Evolutionary conservation across 2,888 invertebrate genomes (phyloP), one percentile per base, ranked within the genome.

Genomic region (Homarus gammarus): DNA sequence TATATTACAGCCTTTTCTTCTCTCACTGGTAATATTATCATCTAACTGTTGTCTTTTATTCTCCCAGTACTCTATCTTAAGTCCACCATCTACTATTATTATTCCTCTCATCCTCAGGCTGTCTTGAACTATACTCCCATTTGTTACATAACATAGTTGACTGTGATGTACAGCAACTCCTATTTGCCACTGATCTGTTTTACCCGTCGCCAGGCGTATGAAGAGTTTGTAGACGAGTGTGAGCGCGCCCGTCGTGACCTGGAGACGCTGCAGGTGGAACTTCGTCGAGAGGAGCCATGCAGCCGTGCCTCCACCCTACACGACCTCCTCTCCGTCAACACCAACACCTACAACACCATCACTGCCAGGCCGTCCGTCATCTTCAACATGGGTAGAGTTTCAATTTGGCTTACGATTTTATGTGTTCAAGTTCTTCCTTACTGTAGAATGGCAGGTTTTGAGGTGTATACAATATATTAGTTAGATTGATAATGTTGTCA

Each of bases 221-320:
- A 97, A 93, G 95, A 96, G 93, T 96, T 96, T 93, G 94, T 95
- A 92, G 95, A 95, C 91, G 95, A 96, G 92, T 95, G 95, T 85
- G 94, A 95, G 83, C 94, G 95, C 70, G 95, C 95, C 0, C 93
- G 96, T 44, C 94, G 94, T 61, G 95, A 96, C 93, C 94, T 97
- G 93, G 95, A 96, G 90, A 95, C 95, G 92, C 94, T 95, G 93
- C 94, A 96, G 92, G 93, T 95, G 92, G 95, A 94, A 93, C 94
- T 95, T 93, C 94, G 95, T 93, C 94, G 95, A 68, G 92, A 92
- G 91, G 94, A 95, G 93, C 94, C 95, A 91, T 95, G 95, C 92
- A 94, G 94, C 93, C 95, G 95, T 93, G 95, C 95, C 44, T 87
- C 91, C 72, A 86, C 91, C 40, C 86, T 91, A 12, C 91, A 91